A percentile compares a stretch with the other conserved stretches of the same genome.
Conservation (phyloP, 1,140 invertebrate species). For the Bombus difficillimus region DNA sequence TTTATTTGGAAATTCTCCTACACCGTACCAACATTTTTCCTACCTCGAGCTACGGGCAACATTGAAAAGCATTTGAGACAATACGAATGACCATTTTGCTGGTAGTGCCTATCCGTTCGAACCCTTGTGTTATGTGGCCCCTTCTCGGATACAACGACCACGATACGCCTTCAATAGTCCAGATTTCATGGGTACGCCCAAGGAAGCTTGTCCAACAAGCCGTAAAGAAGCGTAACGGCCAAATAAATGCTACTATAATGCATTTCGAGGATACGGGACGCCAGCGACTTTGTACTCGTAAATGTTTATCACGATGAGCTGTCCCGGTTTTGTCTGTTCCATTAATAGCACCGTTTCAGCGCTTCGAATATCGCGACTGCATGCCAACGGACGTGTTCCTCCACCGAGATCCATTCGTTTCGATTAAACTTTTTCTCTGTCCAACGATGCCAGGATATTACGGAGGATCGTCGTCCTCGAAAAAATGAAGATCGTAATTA, state of each 20-base stretch:
- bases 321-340: slow-evolving; percentile 7
- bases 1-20: neutral
- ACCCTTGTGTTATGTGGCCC: neutral
- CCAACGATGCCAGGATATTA: neutral
- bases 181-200: slow-evolving; percentile 31
- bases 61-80: slow-evolving; percentile 11
- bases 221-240: slow-evolving; percentile 43
- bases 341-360: slow-evolving; percentile 7
- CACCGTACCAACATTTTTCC: neutral
- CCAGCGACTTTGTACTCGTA: slow-evolving; percentile 33
- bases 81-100: slow-evolving; percentile 22
- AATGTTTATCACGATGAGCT: slow-evolving; percentile 48
- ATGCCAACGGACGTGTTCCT: neutral
- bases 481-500: neutral
- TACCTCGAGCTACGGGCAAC: neutral
- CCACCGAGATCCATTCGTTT: neutral
- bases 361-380: neutral
- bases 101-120: neutral
- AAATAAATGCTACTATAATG: slow-evolving; percentile 51
- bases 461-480: no score
- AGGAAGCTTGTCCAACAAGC: slow-evolving; percentile 44
- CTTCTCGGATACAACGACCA: slow-evolving; percentile 1
- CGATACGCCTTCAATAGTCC: slow-evolving; percentile 33
- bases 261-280: slow-evolving; percentile 8
- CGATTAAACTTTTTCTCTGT: neutral